Base-by-base conservation (phyloP, 2,888 invertebrate genomes). In the Polymixis lichenea region DNA sequence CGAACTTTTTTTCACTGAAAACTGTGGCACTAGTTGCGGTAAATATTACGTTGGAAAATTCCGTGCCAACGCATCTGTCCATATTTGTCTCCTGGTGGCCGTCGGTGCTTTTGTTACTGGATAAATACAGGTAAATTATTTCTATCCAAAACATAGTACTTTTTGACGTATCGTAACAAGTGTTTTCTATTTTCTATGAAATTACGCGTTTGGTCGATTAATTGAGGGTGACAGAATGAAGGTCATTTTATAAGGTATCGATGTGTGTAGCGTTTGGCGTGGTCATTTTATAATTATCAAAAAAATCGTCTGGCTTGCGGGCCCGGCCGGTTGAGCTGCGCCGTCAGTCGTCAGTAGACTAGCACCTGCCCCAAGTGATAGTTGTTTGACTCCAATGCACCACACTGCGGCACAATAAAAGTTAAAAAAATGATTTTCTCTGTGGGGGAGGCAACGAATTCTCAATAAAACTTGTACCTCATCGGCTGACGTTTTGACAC, bases 91-190 rank as follows among this genome's bases (percentile, higher is more conserved):
- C 92, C 94, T 93, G 93, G 94, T 94, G 95, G 94, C 93, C 94
- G 94, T 93, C 87, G 92, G 94, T 93, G 96, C 96, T 96, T 95
- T 96, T 96, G 95, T 96, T 95, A 92, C 93, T 94, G 94, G 94
- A 96, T 95, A 96, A 96, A 96, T 96, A 96, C 93, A 96, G 96
- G 96, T 96, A 96, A 96, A 95, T 93, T 94, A 94, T 93, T 95
- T 94, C 93, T 89, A 92, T 92, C 89, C 89, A 94, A 95, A 95
- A 95, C 95, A 94, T 94, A 92, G 91, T 93, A 95, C 93, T 94
- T 95, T 95, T 95, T 96, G 96, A 96, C 95, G 94, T 93, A 93
- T 95, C 93, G 91, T 94, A 95, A 94, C 95, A 96, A 95, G 96
- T 96, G 95, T 95, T 96, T 94, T 86, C 85, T 89, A 91, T 93